Percentiles rank a stretch among this genome's conserved stretches.
phyloP scores from a whole-genome alignment of 2,888 invertebrate genomes.

The Craniophora ligustri region DNA sequence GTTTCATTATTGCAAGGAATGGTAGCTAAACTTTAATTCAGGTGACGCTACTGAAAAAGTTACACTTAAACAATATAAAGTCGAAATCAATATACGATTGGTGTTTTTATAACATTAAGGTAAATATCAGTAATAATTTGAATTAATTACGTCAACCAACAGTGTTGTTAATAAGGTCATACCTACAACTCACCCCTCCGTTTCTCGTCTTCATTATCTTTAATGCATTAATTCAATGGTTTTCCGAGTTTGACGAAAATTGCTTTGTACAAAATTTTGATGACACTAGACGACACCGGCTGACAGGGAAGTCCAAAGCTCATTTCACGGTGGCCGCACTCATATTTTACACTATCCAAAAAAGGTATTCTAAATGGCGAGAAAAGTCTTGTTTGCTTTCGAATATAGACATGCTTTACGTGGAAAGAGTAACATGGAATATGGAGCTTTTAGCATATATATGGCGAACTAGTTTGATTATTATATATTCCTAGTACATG shows the following conservation, averaged over 20 bases:
- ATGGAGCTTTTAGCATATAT: conserved; percentile 58
- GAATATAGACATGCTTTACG: conserved; percentile 64
- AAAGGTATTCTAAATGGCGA: conserved; percentile 65
- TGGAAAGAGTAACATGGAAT: conserved; percentile 37
- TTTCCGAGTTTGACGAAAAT: conserved; percentile 44
- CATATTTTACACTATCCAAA: conserved; percentile 81
- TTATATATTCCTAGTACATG: conserved; percentile 59
- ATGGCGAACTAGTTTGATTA: conserved; percentile 62
- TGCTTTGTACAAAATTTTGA: conserved; percentile 62
- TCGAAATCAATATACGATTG: conserved; percentile 8
- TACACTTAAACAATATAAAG: too few relatives aligned
- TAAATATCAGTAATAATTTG: too few relatives aligned
- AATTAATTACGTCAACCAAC: conserved; percentile 33
- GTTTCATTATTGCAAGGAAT: too few relatives aligned
- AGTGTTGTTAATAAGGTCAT: conserved; percentile 36
- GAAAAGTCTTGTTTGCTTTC: conserved; percentile 52
- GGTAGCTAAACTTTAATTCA: too few relatives aligned
- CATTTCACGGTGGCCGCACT: conserved; percentile 82
- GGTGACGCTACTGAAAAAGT: too few relatives aligned
- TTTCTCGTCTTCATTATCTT: conserved; percentile 45
- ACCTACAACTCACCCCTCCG: conserved; percentile 35
- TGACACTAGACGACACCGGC: conserved; percentile 65
- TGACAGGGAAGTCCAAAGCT: conserved; percentile 73
- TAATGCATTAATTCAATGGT: conserved; percentile 42
- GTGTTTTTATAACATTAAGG: too few relatives aligned